Base-by-base conservation (phyloP, 2,888 invertebrate genomes). In the Thymelicus lineola region DNA sequence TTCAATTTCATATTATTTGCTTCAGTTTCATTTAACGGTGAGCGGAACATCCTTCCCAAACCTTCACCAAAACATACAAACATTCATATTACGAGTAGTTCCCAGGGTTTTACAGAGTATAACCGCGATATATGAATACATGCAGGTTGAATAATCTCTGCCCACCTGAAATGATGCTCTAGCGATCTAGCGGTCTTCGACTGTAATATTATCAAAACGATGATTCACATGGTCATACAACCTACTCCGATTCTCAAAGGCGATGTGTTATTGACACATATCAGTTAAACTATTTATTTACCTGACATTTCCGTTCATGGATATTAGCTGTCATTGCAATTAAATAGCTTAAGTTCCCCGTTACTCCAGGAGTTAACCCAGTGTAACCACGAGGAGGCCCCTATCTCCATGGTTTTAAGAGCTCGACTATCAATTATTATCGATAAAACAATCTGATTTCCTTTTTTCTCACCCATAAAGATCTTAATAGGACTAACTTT, bases 71-170 rank as follows among this genome's bases (percentile, higher is more conserved):
- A n/a, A n/a, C n/a, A n/a, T n/a, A n/a, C n/a, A n/a, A n/a, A n/a
- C n/a, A n/a, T n/a, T n/a, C n/a, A n/a, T n/a, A n/a, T n/a, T n/a
- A n/a, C n/a, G n/a, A n/a, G n/a, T n/a, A n/a, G n/a, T n/a, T n/a
- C n/a, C n/a, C n/a, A n/a, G n/a, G n/a, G n/a, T n/a, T n/a, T n/a
- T n/a, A n/a, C n/a, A n/a, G n/a, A n/a, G n/a, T n/a, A n/a, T n/a
- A n/a, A n/a, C n/a, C n/a, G n/a, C 38, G 15, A 9, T 38, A 14
- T 20, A 64, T 64, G 38, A 64, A 64, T 53, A 53, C 55, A 55
- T 55, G 42, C 53, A 55, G 42, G 38, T 64, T 64, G 64, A 64
- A 64, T 64, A 63, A 63, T 63, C 63, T 53, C 50, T 50, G 20
- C 20, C 20, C 12, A 20, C 55, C 14, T 53, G 55, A 55, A 64